These are phyloP conservation scores for Mandrillus leucophaeus DNA, from an alignment of 2,113 vertebrate genomes.

Conservation along the genomic window DNA sequence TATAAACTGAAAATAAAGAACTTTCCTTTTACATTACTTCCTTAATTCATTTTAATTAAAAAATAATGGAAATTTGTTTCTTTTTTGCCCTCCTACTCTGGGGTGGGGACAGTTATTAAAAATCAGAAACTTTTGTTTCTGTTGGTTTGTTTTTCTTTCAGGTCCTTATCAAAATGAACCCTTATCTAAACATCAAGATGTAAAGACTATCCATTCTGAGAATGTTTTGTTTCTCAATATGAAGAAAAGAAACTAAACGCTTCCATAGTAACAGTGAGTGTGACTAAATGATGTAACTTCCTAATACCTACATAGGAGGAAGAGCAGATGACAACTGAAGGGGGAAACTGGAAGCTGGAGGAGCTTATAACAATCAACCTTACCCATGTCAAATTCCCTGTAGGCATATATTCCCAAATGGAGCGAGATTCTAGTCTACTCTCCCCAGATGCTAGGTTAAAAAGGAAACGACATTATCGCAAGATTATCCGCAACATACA, in stretches of 20 bases:
- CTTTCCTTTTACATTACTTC: conserved; percentile 30
- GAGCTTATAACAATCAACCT: neutral
- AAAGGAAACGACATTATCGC: neutral
- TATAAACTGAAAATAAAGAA: conserved; percentile 35
- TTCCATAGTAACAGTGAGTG: conserved; percentile 18
- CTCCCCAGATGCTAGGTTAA: neutral
- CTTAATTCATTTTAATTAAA: conserved; percentile 21
- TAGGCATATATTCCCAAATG: neutral
- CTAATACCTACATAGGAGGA: neutral
- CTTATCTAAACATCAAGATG: conserved; percentile 23
- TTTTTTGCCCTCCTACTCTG: neutral
- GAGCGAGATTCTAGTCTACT: neutral
- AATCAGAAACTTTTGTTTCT: conserved; percentile 4
- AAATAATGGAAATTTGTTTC: conserved; percentile 36
- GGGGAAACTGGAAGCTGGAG: neutral
- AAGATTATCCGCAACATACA: neutral
- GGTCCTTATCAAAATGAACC: conserved; percentile 24
- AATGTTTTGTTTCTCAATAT: conserved; percentile 29
- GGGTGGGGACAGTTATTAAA: neutral
- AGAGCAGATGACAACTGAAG: neutral
- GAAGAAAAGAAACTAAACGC: conserved; percentile 2
- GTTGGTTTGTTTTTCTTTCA: conserved; percentile 6
- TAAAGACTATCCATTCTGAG: conserved; percentile 16
- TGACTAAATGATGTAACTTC: neutral
- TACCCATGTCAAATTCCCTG: neutral